These are phyloP conservation scores for Coregonus suidteri DNA, from an alignment of 2,797 vertebrate genomes.

Conservation along the genomic window DNA sequence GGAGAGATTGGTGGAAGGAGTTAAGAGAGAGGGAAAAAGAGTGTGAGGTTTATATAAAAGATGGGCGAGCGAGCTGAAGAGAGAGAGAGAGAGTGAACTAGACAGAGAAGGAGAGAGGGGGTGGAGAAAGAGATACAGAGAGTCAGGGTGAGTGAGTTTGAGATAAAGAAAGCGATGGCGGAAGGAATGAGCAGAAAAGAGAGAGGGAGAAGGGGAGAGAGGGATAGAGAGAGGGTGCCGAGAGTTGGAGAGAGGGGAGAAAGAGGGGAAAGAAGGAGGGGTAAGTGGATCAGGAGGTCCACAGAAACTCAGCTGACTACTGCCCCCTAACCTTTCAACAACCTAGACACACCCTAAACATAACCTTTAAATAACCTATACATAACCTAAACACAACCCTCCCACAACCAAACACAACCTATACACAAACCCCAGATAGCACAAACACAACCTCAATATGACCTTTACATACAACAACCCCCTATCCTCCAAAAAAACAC, in stretches of 20 bases:
- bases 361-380: neutral
- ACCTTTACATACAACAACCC: slow-evolving; percentile 14
- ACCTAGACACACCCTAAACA: slow-evolving; percentile 36
- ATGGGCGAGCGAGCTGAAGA: slow-evolving; percentile 78
- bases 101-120: slow-evolving; percentile 21
- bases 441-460: slow-evolving; percentile 19
- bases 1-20: slow-evolving; percentile 25
- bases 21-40: slow-evolving; percentile 7
- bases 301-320: slow-evolving; percentile 83
- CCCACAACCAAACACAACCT: slow-evolving; percentile 14
- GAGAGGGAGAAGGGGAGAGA: slow-evolving; percentile 43
- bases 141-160: slow-evolving; percentile 84
- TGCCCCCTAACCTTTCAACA: slow-evolving; percentile 37
- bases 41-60: slow-evolving; percentile 43
- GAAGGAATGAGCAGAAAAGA: slow-evolving; percentile 70
- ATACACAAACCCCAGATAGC: slow-evolving; percentile 15
- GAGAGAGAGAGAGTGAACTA: slow-evolving; percentile 22
- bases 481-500: neutral
- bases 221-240: slow-evolving; percentile 56
- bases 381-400: slow-evolving; percentile 21
- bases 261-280: slow-evolving; percentile 68
- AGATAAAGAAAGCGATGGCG: slow-evolving; percentile 56
- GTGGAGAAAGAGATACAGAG: slow-evolving; percentile 11
- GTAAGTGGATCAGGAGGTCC: slow-evolving; percentile 96
- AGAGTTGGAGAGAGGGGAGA: slow-evolving; percentile 28